Evolutionary conservation across 2,888 invertebrate species (phyloP).

Genomic region (Hypomecis atomaria): DNA sequence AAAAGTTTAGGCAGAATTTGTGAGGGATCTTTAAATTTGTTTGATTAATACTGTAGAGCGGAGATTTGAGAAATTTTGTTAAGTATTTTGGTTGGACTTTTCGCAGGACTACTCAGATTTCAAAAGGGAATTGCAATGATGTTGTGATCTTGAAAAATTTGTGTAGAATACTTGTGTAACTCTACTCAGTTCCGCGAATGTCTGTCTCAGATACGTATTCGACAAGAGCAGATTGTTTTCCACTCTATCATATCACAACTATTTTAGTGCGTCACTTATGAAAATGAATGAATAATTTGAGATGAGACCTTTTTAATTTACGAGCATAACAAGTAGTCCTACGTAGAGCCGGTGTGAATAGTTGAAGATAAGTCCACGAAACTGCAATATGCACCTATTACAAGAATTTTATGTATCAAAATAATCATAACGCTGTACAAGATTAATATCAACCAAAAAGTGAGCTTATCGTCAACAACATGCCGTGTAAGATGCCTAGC

Average conservation of each 20-base stretch:
- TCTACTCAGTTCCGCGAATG: not conserved
- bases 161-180: no score
- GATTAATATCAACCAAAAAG: not conserved
- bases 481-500: not conserved
- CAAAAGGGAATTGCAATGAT: no score
- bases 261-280: no score
- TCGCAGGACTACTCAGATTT: conserved; percentile 6
- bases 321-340: conserved; percentile 5
- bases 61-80: not conserved
- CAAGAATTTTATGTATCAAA: no score
- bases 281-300: no score
- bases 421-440: not conserved
- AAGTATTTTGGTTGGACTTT: conserved; percentile 3
- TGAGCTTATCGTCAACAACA: conserved; percentile 3
- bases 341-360: not conserved
- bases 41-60: conserved; percentile 13
- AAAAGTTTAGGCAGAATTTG: conserved; percentile 21
- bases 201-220: not conserved
- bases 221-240: no score
- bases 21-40: conserved; percentile 14
- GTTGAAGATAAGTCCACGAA: conserved; percentile 10
- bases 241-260: no score
- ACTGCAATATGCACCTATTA: not conserved
- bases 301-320: not conserved
- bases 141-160: no score